Percentiles rank a stretch among this genome's conserved stretches.
phyloP scores from a whole-genome alignment of 2,797 vertebrate species.

The Tachyglossus aculeatus region DNA sequence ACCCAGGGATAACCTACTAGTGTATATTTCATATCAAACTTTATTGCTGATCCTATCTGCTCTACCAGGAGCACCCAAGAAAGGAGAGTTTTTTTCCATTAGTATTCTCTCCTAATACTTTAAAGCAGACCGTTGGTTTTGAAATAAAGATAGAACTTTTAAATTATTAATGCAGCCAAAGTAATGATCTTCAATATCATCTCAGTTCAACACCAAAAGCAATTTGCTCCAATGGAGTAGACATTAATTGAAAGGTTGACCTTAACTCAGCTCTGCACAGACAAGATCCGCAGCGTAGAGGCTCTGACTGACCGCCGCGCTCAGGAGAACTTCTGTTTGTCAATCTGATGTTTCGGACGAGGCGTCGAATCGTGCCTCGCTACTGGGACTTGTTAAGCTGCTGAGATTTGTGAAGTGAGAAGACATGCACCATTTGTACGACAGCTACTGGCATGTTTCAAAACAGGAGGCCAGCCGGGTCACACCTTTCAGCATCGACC shows the following conservation, averaged over 20 bases:
- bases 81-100: neutral
- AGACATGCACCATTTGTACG: conserved; percentile 42
- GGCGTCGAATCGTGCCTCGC: conserved; percentile 42
- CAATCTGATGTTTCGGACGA: conserved; percentile 30
- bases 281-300: conserved; percentile 50
- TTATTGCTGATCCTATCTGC: conserved; percentile 18
- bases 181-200: conserved; percentile 27
- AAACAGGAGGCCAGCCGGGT: conserved; percentile 54
- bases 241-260: conserved; percentile 57
- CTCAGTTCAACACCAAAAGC: conserved; percentile 16
- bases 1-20: conserved; percentile 16
- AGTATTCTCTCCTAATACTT: conserved; percentile 13
- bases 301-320: conserved; percentile 25
- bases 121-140: conserved; percentile 6
- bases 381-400: conserved; percentile 67
- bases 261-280: conserved; percentile 44
- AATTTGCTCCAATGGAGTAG: conserved; percentile 22
- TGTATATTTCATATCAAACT: neutral
- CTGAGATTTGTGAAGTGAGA: conserved; percentile 42
- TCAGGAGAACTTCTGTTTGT: conserved; percentile 51
- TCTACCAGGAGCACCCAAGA: neutral
- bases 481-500: conserved; percentile 40
- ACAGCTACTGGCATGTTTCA: conserved; percentile 64
- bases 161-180: conserved; percentile 48
- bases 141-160: conserved; percentile 19